These are phyloP conservation scores for Zosterops borbonicus DNA, from an alignment of 2,113 vertebrate species.

Conservation along the genomic window DNA sequence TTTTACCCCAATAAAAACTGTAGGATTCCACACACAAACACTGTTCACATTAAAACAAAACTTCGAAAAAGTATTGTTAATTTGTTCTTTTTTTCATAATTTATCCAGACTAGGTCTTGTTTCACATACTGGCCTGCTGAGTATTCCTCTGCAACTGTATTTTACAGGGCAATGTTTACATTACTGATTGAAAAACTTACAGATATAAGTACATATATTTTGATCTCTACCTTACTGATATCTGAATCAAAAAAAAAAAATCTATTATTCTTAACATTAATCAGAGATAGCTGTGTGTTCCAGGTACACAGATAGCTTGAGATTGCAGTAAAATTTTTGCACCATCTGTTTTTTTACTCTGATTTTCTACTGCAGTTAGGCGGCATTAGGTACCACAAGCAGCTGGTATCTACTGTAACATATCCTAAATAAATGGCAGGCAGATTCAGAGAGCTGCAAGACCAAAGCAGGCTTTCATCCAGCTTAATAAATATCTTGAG, in stretches of 20 bases:
- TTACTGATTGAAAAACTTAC: neutral
- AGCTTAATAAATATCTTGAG: constrained; percentile 28
- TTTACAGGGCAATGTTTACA: neutral
- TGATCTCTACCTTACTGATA: neutral
- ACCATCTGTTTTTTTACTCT: neutral
- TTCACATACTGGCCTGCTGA: neutral
- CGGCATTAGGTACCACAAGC: neutral
- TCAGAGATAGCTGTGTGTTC: neutral
- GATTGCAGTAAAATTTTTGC: neutral
- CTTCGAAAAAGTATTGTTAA: neutral
- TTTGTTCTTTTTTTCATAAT: neutral
- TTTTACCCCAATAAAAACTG: neutral
- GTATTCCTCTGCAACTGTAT: neutral
- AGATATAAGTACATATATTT: neutral
- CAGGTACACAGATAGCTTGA: neutral
- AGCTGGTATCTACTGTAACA: neutral
- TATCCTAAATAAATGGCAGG: neutral
- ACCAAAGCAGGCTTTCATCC: constrained; percentile 26
- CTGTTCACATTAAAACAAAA: neutral
- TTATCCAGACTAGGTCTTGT: neutral
- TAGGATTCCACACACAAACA: neutral
- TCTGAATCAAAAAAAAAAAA: neutral
- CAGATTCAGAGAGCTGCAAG: neutral
- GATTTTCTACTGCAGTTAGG: neutral
- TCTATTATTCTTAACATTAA: neutral